These are phyloP conservation scores for Thaumatotibia leucotreta DNA, from an alignment of 1,140 invertebrate genomes.

Conservation along the genomic window DNA sequence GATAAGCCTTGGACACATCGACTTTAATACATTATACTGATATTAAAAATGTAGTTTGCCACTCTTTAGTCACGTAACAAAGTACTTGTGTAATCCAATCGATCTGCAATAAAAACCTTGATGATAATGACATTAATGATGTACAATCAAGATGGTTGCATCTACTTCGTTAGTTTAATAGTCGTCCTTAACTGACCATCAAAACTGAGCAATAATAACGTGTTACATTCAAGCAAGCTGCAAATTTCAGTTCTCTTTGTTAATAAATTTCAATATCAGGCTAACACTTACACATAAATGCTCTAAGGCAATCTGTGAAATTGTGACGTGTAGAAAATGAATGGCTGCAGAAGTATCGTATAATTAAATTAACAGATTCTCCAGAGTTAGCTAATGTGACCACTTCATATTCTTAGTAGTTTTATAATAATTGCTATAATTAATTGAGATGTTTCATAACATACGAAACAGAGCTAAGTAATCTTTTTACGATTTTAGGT, in stretches of 20 bases:
- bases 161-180: neutral
- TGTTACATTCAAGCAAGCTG: neutral
- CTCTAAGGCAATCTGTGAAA: neutral
- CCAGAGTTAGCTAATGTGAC: neutral
- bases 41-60: constrained; percentile 14
- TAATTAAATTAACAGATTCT: neutral
- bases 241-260: neutral
- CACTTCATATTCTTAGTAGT: neutral
- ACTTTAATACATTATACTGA: constrained; percentile 19
- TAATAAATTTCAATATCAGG: neutral
- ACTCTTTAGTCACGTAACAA: constrained; percentile 11
- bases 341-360: neutral
- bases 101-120: neutral
- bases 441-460: neutral
- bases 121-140: neutral
- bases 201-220: neutral
- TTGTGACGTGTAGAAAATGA: neutral
- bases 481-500: too few relatives aligned
- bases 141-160: neutral
- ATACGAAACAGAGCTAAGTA: too few relatives aligned
- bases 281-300: neutral
- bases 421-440: neutral
- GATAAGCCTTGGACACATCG: constrained; percentile 27
- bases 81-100: neutral
- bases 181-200: neutral